Conservation (phyloP, 2,113 vertebrate genomes). For the Rhadina sibilatrix region DNA sequence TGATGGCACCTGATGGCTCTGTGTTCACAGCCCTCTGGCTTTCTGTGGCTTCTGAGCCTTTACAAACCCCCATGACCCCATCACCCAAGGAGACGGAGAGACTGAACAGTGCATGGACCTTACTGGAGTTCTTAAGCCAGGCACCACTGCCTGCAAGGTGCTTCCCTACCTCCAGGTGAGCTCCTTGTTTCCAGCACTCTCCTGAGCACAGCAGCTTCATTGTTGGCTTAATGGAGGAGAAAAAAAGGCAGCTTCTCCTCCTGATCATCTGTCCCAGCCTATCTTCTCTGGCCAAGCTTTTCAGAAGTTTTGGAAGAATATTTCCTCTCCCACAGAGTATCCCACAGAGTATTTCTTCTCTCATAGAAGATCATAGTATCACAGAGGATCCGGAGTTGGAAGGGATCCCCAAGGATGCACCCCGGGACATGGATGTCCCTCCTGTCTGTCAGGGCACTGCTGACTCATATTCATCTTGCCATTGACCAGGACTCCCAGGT, state of each 20-base stretch:
- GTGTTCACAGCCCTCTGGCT: neutral
- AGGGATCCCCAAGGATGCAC: neutral
- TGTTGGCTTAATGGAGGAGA: neutral
- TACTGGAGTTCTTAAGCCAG: neutral
- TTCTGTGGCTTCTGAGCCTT: neutral
- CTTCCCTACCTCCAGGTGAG: neutral
- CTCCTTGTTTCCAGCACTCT: neutral
- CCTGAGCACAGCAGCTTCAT: neutral
- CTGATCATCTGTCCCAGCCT: fast-evolving
- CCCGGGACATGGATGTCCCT: neutral
- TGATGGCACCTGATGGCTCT: neutral
- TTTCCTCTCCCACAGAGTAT: neutral
- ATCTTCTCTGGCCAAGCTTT: neutral
- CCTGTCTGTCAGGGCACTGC: neutral
- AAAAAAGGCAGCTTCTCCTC: neutral
- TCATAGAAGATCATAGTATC: neutral
- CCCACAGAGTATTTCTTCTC: neutral
- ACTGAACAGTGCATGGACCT: neutral
- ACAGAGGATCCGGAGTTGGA: neutral
- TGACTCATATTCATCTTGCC: neutral
- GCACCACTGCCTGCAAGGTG: neutral
- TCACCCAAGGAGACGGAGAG: neutral
- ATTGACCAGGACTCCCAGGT: neutral
- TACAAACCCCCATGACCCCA: neutral
- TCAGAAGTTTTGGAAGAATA: neutral